Percentiles rank a stretch among this genome's conserved stretches.
Conservation (phyloP, 2,113 vertebrate genomes). For the Rutilus rutilus region DNA sequence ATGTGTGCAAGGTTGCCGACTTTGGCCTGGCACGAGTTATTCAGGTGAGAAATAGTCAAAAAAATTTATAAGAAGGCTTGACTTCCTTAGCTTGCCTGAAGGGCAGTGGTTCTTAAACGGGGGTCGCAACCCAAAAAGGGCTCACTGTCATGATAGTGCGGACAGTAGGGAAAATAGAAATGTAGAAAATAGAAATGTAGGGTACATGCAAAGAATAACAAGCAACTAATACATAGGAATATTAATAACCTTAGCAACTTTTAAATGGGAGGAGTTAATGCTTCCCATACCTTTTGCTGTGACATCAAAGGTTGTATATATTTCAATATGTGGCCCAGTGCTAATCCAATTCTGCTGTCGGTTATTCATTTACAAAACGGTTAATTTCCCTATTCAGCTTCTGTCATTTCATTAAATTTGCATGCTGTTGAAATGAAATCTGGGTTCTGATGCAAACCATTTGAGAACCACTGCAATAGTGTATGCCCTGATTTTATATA, state of each 20-base stretch:
- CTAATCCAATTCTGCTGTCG: neutral
- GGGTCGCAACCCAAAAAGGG: neutral
- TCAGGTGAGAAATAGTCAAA: conserved; percentile 75
- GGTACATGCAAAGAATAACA: too few relatives aligned
- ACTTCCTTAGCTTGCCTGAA: neutral
- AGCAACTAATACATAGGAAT: too few relatives aligned
- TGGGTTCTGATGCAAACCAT: neutral
- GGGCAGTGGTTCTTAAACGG: neutral
- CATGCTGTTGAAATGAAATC: neutral
- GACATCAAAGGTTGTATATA: neutral
- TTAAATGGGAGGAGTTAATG: too few relatives aligned
- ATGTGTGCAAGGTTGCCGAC: conserved; percentile 94
- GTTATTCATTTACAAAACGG: neutral
- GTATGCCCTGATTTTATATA: neutral
- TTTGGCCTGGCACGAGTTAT: conserved; percentile 96
- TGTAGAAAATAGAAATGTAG: too few relatives aligned
- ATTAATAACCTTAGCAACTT: too few relatives aligned
- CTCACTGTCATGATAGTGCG: neutral
- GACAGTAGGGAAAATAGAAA: too few relatives aligned
- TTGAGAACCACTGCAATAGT: neutral
- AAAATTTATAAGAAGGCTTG: neutral
- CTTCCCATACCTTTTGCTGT: too few relatives aligned
- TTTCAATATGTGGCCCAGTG: neutral
- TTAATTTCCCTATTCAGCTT: neutral
- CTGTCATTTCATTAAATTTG: neutral